phyloP scores from a whole-genome alignment of 1,140 invertebrate genomes.

The Ericerus pela region DNA sequence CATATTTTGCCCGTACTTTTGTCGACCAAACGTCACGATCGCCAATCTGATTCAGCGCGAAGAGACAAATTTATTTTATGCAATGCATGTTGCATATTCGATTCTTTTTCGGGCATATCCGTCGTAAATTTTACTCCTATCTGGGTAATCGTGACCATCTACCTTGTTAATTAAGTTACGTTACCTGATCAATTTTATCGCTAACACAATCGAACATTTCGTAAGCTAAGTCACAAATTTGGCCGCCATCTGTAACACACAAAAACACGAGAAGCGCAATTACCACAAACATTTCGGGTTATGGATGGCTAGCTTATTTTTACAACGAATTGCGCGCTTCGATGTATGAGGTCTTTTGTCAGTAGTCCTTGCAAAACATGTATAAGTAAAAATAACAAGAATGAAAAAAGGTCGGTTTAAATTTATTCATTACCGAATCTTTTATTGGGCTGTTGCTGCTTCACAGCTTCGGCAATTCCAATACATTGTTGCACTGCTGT shows the following conservation, averaged over 20 bases:
- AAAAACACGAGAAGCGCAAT: conserved; percentile 15
- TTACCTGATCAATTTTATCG: conserved; percentile 40
- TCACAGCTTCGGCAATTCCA: conserved; percentile 31
- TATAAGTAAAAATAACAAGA: too few relatives aligned
- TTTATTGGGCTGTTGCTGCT: conserved; percentile 16
- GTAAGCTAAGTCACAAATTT: conserved; percentile 52
- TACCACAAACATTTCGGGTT: not conserved
- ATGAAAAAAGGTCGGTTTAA: too few relatives aligned
- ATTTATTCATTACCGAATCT: conserved; percentile 17
- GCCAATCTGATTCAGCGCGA: not conserved
- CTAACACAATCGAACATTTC: conserved; percentile 58
- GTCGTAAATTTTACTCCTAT: not conserved
- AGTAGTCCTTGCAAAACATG: not conserved
- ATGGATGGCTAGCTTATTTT: not conserved
- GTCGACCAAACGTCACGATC: not conserved
- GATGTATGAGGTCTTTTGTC: not conserved
- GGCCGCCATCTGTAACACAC: conserved; percentile 40
- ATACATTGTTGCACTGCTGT: conserved; percentile 48
- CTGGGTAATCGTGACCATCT: not conserved
- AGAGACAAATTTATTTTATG: not conserved
- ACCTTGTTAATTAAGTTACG: conserved; percentile 9
- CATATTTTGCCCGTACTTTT: too few relatives aligned
- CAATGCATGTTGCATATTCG: not conserved
- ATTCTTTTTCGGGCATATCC: not conserved
- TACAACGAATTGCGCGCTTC: not conserved